Conservation (phyloP, 2,797 vertebrate species). For the Micrastur ruficollis region DNA sequence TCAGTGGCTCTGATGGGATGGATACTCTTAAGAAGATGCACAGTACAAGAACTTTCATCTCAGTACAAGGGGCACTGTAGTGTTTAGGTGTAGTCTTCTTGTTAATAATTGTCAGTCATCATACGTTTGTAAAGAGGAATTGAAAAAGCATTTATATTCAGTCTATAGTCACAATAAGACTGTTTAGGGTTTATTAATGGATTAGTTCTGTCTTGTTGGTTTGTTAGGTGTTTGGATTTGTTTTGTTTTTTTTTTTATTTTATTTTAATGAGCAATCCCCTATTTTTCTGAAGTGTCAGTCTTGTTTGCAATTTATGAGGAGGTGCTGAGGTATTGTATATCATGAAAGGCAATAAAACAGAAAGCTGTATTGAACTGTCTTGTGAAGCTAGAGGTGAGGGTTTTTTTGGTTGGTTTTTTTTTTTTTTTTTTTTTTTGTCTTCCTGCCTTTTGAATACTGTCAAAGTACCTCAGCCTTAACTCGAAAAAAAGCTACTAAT, state of each 20-base stretch:
- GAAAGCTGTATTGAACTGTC: background rate
- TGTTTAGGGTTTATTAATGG: background rate
- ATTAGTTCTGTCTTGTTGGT: background rate
- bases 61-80: background rate
- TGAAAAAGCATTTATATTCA: accelerated
- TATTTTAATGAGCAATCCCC: background rate
- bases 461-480: background rate
- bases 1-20: background rate
- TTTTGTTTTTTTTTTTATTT: background rate
- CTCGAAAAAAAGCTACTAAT: background rate
- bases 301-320: background rate
- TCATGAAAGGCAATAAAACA: background rate
- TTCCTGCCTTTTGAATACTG: background rate
- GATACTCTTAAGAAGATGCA: background rate
- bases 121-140: background rate
- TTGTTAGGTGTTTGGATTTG: background rate
- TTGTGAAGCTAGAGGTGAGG: background rate
- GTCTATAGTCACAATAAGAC: background rate
- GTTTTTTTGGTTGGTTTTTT: too few relatives aligned
- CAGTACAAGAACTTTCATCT: background rate
- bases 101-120: background rate
- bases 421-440: background rate
- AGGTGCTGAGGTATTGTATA: background rate
- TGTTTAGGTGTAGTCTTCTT: background rate
- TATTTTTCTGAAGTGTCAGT: background rate